phyloP scores from a whole-genome alignment of 2,113 vertebrate genomes.

The Capricornis sumatraensis region DNA sequence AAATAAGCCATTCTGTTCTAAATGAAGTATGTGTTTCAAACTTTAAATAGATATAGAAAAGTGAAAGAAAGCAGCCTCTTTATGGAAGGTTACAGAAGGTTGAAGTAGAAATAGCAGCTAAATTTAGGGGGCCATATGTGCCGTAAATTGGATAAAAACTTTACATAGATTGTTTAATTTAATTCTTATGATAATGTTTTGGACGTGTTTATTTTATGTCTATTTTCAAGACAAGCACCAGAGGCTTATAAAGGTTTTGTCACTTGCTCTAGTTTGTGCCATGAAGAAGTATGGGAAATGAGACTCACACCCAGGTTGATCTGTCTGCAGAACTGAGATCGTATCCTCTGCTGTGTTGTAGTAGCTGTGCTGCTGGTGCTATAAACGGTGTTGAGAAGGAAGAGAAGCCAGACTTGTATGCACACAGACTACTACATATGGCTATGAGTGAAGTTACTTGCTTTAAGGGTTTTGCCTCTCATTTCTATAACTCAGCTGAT shows the following conservation, averaged over 20 bases:
- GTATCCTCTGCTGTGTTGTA: accelerated
- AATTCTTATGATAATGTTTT: background rate
- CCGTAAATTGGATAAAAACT: background rate
- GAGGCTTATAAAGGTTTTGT: background rate
- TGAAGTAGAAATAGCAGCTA: background rate
- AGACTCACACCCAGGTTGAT: background rate
- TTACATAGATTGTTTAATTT: background rate
- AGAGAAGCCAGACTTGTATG: background rate
- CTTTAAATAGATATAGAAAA: background rate
- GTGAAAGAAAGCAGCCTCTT: background rate
- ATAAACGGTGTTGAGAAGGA: background rate
- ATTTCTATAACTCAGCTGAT: background rate
- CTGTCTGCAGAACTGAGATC: background rate
- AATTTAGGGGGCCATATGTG: background rate
- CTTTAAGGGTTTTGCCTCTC: background rate
- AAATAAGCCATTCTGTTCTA: background rate
- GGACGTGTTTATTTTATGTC: background rate
- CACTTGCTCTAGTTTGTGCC: background rate
- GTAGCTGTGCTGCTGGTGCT: background rate
- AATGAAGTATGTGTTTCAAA: background rate
- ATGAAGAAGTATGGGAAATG: background rate
- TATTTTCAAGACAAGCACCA: background rate
- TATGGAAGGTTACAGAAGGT: background rate
- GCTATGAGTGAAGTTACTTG: background rate
- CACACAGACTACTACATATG: background rate